Evolutionary conservation across 2,888 invertebrate species (phyloP), one percentile per base, ranked within the genome.

Genomic region (Tetragonisca angustula): DNA sequence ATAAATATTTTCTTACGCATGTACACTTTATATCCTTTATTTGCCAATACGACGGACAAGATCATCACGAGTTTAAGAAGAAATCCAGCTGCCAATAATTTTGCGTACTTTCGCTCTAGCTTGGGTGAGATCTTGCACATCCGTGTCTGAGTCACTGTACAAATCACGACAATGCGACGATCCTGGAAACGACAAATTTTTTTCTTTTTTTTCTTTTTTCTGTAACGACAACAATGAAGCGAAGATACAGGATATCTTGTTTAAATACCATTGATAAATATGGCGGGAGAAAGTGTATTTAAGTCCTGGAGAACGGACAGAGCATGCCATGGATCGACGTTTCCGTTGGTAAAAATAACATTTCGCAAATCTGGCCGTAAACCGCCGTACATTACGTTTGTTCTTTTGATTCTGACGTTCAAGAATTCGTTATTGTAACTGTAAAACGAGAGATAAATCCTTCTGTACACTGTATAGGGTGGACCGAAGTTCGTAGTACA

Each of bases 331-430:
- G 96, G 96, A 91, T 96, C 96, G 70, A 96, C 90, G 56, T 95
- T 95, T 6, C 96, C 96, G 88, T 96, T 96, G 0, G 95, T 95
- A 90, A 96, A 96, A 24, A 96, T 95, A 0, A 96, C 96, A 43
- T 95, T 94, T 0, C 94, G 95, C 0, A 96, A 94, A 84, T 95
- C 95, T 5, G 95, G 95, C 21, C 91, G 90, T 69, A 93, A 84
- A 59, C 95, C 95, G 50, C 96, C 95, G 85, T 96, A 96, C 79
- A 95, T 90, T 52, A 94, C 87, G 89, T 96, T 96, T 0, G 95
- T 95, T 73, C 92, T 91, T 54, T 87, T 89, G 1, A 96, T 93
- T 32, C 95, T 94, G 36, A 88, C 88, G 11, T 95, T 92, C 43
- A 96, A 90, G 32, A 91, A 85, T 2, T 76, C 4, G 32, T 70